Base-by-base conservation (phyloP, 2,113 vertebrate species). In the Pseudorasbora parva region DNA sequence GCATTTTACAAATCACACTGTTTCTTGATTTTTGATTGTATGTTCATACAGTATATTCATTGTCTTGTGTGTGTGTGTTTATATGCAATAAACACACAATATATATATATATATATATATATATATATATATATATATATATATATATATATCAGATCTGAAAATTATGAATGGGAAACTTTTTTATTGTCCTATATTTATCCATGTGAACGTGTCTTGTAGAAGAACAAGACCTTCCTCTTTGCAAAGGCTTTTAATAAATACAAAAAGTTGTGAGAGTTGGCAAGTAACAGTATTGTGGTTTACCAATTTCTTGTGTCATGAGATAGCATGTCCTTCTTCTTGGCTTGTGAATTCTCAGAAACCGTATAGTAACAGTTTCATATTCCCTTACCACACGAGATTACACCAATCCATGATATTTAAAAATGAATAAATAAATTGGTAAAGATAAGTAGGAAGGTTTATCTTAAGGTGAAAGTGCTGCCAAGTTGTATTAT, bases 331-430 rank as follows among this genome's bases (percentile, higher is more conserved):
- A 49, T n/a, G 27, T 27, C 57, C 17, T 60, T 25, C 51, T 25
- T 76, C 56, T 74, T 41, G 14, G 59, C 41, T 51, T 85, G 79
- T 77, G 72, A 77, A 82, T 57, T 85, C 77, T 83, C 71, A 64
- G 81, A 25, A 82, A 75, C 56, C 1, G 14, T 37, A 45, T 33
- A 81, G 23, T 73, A 47, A 51, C n/a, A 27, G 33, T 73, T 51
- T 25, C 56, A 62, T 57, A 68, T 78, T 60, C 33, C 54, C 23
- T 49, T 49, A 43, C n/a, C 41, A 45, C 37, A 43, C 25, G 2
- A 78, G 12, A 43, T 25, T 56, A 17, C 25, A 77, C 21, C 19
- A 30, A 3, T 56, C 2, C 30, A 33, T 12, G 5, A 54, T 8
- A 11, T 49, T 17, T 12, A 54, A 75, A 10, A 10, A 17, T 66